Conservation (phyloP, 37 sponge, comb jelly and placozoan genomes). For the Chondrosia reniformis region DNA sequence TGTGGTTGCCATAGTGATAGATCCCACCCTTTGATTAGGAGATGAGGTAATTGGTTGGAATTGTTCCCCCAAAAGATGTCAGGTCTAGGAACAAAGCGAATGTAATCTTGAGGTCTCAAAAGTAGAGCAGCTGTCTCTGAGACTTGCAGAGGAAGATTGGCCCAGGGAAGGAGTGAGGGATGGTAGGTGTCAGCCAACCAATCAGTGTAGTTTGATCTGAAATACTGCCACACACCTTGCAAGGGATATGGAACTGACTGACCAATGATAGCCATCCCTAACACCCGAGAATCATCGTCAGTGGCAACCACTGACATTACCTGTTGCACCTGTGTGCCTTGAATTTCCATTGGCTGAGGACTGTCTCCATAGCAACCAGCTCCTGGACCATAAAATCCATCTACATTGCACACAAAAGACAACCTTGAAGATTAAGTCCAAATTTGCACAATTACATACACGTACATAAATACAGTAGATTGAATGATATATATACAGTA, state of each 20-base stretch:
- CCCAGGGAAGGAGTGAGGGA: slow-evolving; percentile 33
- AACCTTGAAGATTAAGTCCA: too few relatives aligned
- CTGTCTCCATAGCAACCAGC: slow-evolving; percentile 39
- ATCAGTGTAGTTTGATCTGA: slow-evolving; percentile 47
- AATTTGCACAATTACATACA: too few relatives aligned
- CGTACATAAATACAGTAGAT: too few relatives aligned
- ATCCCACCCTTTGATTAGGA: slow-evolving; percentile 78
- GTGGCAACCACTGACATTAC: slow-evolving; percentile 16
- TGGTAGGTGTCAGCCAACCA: background rate
- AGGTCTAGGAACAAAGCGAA: slow-evolving; percentile 71
- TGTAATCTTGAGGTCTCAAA: slow-evolving; percentile 52
- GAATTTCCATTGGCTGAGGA: background rate
- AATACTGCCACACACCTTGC: slow-evolving; percentile 75
- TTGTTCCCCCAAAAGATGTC: slow-evolving; percentile 43
- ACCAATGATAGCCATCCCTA: slow-evolving; percentile 63
- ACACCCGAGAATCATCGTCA: slow-evolving; percentile 43
- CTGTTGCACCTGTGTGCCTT: slow-evolving; percentile 36
- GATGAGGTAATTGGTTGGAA: slow-evolving; percentile 20
- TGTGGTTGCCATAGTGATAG: slow-evolving; percentile 34
- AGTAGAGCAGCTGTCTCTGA: slow-evolving; percentile 53
- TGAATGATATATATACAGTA: too few relatives aligned
- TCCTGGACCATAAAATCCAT: slow-evolving; percentile 62
- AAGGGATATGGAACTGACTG: background rate
- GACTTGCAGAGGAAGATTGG: slow-evolving; percentile 58
- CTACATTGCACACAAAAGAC: too few relatives aligned